phyloP scores from a whole-genome alignment of 2,888 invertebrate species.

The Ptychoptera albimana region DNA sequence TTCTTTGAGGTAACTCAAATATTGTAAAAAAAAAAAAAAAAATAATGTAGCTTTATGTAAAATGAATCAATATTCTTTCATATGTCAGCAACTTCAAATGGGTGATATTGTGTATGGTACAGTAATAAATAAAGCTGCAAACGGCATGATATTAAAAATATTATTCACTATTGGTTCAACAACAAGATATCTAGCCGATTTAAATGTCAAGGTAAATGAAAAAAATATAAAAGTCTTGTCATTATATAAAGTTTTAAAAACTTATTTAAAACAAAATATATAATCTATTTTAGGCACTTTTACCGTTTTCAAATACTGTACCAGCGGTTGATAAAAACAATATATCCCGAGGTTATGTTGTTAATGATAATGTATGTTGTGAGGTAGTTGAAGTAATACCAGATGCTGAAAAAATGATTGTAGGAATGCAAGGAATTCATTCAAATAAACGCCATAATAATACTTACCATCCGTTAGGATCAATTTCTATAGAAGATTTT shows the following conservation, averaged over 20 bases:
- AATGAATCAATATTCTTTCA: neutral
- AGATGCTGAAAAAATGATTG: conserved; percentile 73
- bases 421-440: conserved; percentile 70
- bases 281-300: conserved; percentile 38
- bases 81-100: conserved; percentile 43
- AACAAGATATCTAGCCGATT: conserved; percentile 68
- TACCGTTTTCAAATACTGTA: conserved; percentile 53
- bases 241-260: neutral
- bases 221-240: neutral
- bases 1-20: conserved; percentile 60
- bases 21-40: conserved; percentile 1
- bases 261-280: neutral
- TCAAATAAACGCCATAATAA: conserved; percentile 45
- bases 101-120: conserved; percentile 67
- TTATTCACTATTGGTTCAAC: conserved; percentile 68
- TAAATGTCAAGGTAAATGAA: conserved; percentile 60
- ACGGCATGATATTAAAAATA: conserved; percentile 63
- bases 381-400: conserved; percentile 76
- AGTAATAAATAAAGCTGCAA: conserved; percentile 56
- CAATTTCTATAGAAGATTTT: conserved; percentile 67
- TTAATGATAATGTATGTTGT: conserved; percentile 75
- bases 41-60: neutral
- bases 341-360: conserved; percentile 59
- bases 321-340: conserved; percentile 66
- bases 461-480: conserved; percentile 48